These are phyloP conservation scores for Sceliomorpha sp. DNA, from an alignment of 2,888 invertebrate genomes.

Conservation along the genomic window DNA sequence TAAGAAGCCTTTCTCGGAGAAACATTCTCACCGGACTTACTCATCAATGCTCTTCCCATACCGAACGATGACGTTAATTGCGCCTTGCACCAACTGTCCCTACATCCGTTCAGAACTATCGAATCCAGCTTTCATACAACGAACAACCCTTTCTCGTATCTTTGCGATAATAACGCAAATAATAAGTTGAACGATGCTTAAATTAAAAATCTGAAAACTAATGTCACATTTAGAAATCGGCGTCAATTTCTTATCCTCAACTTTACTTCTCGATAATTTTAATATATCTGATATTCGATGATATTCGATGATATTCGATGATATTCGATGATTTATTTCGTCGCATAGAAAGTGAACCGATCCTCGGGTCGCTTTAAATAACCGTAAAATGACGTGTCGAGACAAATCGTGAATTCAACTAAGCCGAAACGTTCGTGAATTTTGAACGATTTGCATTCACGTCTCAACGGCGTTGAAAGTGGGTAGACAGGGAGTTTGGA, in stretches of 20 bases:
- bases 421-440: slow-evolving; percentile 30
- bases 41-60: slow-evolving; percentile 71
- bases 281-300: too few species aligned
- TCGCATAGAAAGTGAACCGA: too few species aligned
- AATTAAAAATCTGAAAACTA: not conserved
- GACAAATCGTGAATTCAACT: slow-evolving; percentile 44
- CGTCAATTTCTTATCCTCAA: too few species aligned
- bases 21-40: slow-evolving; percentile 73
- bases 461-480: slow-evolving; percentile 21
- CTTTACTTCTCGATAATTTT: too few species aligned
- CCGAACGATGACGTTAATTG: slow-evolving; percentile 37
- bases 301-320: too few species aligned
- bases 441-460: slow-evolving; percentile 25
- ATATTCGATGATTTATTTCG: too few species aligned
- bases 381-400: slow-evolving; percentile 22
- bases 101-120: slow-evolving; percentile 58
- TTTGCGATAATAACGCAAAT: not conserved
- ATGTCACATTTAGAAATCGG: too few species aligned
- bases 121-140: slow-evolving; percentile 29
- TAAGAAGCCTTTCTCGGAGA: slow-evolving; percentile 63
- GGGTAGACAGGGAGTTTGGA: slow-evolving; percentile 33
- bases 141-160: slow-evolving; percentile 23
- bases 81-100: slow-evolving; percentile 41
- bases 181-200: not conserved
- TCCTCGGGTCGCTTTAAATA: too few species aligned